Conservation (phyloP, 2,797 vertebrate species). For the Macrochelys suwanniensis region DNA sequence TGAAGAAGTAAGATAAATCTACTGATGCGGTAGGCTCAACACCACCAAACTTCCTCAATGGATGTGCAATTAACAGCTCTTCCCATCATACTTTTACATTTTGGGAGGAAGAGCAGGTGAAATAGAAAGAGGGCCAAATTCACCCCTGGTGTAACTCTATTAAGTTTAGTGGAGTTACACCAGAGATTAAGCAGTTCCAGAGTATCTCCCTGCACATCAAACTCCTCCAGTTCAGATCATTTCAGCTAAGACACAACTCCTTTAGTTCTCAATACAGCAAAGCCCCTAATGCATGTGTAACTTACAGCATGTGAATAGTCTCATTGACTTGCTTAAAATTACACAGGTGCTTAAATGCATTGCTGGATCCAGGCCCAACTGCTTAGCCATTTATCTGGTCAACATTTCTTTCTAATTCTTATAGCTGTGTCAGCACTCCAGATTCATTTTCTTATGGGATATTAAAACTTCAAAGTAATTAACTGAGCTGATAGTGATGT, state of each 20-base stretch:
- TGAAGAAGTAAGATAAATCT: conserved; percentile 51
- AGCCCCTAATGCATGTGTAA: background rate
- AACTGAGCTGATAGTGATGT: conserved; percentile 30
- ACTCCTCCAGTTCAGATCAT: background rate
- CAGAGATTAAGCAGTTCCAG: background rate
- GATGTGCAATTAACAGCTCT: conserved; percentile 38
- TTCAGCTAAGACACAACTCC: conserved; percentile 14
- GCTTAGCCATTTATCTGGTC: background rate
- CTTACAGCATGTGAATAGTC: background rate
- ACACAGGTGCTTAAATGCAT: background rate
- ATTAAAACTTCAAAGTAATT: conserved; percentile 30
- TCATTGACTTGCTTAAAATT: background rate
- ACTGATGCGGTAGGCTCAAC: conserved; percentile 29
- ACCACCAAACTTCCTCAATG: background rate
- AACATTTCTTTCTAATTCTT: background rate
- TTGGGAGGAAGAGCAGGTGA: conserved; percentile 16
- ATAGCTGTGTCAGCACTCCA: conserved; percentile 15
- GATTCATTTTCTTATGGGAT: background rate
- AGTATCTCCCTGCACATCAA: background rate
- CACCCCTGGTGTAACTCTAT: background rate
- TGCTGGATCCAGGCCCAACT: background rate
- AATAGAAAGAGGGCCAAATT: conserved; percentile 30
- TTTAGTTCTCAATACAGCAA: background rate
- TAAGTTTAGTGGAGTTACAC: conserved; percentile 1
- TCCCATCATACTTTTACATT: background rate